phyloP scores from a whole-genome alignment of 2,888 invertebrate genomes.

The Eurois occulta region DNA sequence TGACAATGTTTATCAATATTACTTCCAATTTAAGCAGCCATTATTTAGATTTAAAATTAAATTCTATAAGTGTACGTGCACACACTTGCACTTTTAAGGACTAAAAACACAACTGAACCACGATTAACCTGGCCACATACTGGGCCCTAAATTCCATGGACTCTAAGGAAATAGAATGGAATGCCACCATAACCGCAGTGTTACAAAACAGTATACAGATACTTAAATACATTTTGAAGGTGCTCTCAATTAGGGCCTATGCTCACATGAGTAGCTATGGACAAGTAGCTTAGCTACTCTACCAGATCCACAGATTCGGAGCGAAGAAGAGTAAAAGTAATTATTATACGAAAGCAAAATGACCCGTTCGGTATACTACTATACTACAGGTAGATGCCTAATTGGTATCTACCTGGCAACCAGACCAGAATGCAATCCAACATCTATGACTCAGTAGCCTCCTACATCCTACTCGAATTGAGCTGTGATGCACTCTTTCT shows the following conservation, averaged over 20 bases:
- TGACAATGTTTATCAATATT: conserved; percentile 13
- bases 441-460: conserved; percentile 44
- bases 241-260: neutral
- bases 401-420: conserved; percentile 18
- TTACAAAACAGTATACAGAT: neutral
- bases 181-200: neutral
- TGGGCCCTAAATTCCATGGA: neutral
- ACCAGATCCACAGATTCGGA: neutral
- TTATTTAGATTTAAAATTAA: neutral
- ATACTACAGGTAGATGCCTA: neutral
- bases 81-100: neutral
- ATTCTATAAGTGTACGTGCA: neutral
- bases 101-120: neutral
- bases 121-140: neutral
- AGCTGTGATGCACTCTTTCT: conserved; percentile 34
- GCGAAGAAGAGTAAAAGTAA: neutral
- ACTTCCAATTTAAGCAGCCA: neutral
- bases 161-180: neutral
- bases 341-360: neutral
- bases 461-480: conserved; percentile 29
- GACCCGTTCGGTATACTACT: neutral
- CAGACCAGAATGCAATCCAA: conserved; percentile 18
- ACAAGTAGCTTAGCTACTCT: neutral
- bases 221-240: neutral
- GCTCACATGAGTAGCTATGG: neutral